These are phyloP conservation scores for Drosophila heteroneura DNA, from an alignment of 2,888 invertebrate species.

Conservation along the genomic window DNA sequence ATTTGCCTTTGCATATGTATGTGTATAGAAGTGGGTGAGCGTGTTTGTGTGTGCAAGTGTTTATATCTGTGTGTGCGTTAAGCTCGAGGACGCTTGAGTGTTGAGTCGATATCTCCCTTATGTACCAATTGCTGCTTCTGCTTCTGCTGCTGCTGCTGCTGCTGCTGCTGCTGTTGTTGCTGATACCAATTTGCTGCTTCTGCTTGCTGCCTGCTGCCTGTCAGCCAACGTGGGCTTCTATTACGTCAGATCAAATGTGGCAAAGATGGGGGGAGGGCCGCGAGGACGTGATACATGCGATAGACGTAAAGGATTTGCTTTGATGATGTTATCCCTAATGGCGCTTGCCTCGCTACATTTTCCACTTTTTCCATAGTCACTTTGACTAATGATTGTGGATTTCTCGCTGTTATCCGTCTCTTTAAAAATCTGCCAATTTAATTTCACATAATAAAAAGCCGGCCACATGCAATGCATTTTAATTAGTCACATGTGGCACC, in stretches of 20 bases:
- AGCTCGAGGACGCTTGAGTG: slow-evolving; percentile 37
- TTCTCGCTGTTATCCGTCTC: slow-evolving; percentile 7
- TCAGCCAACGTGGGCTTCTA: slow-evolving; percentile 54
- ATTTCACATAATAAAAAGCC: slow-evolving; percentile 39
- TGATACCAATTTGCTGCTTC: slow-evolving; percentile 52
- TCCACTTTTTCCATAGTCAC: slow-evolving; percentile 23
- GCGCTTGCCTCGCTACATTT: slow-evolving; percentile 53
- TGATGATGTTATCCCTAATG: slow-evolving; percentile 81
- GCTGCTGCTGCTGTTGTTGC: background rate
- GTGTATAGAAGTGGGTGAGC: slow-evolving; percentile 19
- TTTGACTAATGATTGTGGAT: slow-evolving; percentile 71
- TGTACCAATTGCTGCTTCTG: slow-evolving; percentile 65
- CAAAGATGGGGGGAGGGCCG: background rate
- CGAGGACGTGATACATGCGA: slow-evolving; percentile 55
- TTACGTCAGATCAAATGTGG: slow-evolving; percentile 36
- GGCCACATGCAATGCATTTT: slow-evolving; percentile 57
- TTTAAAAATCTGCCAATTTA: slow-evolving; percentile 55
- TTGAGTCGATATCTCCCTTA: slow-evolving; percentile 60
- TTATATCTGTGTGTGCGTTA: slow-evolving; percentile 8
- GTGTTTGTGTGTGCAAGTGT: slow-evolving; percentile 21
- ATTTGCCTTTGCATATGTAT: slow-evolving; percentile 43
- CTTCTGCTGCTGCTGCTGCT: background rate
- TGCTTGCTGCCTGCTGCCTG: slow-evolving; percentile 38
- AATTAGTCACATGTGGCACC: slow-evolving; percentile 58
- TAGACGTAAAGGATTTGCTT: slow-evolving; percentile 78